Evolutionary conservation across 2,888 invertebrate genomes (phyloP).

Genomic region (Troglohyphantes excavatus): DNA sequence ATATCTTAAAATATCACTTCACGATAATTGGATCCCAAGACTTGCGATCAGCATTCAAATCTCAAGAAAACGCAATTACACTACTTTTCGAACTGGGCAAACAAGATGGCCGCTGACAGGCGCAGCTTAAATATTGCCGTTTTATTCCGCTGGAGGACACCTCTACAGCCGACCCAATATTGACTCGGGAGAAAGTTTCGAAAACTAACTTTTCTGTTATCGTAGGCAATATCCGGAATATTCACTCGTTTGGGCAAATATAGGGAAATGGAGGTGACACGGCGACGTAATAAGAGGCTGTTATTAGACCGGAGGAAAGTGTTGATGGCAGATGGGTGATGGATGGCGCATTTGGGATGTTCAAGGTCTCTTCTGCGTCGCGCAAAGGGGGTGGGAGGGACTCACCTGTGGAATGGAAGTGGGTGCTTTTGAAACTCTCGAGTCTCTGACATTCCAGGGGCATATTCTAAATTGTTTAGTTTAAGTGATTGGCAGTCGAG

Average conservation of each 20-base stretch:
- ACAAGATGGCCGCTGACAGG: slow-evolving; percentile 22
- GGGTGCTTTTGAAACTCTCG: not conserved
- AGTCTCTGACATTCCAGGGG: not conserved
- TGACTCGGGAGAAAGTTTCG: slow-evolving; percentile 63
- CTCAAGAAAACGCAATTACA: slow-evolving; percentile 12
- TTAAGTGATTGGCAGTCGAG: no score
- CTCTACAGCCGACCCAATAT: slow-evolving; percentile 39
- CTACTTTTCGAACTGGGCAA: slow-evolving; percentile 27
- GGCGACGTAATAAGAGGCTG: slow-evolving; percentile 49
- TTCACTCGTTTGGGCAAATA: slow-evolving; percentile 34
- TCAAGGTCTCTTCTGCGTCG: not conserved
- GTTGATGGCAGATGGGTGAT: slow-evolving; percentile 9
- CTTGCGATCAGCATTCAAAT: not conserved
- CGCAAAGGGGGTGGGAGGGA: not conserved
- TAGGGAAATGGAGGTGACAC: slow-evolving; percentile 24
- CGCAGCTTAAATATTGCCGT: slow-evolving; percentile 30
- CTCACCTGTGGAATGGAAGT: not conserved
- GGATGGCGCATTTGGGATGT: slow-evolving; percentile 22
- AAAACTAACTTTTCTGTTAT: slow-evolving; percentile 72
- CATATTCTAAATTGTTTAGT: not conserved
- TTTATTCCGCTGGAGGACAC: slow-evolving; percentile 18
- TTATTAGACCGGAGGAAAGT: slow-evolving; percentile 32
- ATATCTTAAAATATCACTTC: not conserved
- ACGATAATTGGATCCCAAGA: not conserved
- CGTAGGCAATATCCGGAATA: slow-evolving; percentile 54